Conservation (phyloP, 2,888 invertebrate species). For the Bombylius discolor region DNA sequence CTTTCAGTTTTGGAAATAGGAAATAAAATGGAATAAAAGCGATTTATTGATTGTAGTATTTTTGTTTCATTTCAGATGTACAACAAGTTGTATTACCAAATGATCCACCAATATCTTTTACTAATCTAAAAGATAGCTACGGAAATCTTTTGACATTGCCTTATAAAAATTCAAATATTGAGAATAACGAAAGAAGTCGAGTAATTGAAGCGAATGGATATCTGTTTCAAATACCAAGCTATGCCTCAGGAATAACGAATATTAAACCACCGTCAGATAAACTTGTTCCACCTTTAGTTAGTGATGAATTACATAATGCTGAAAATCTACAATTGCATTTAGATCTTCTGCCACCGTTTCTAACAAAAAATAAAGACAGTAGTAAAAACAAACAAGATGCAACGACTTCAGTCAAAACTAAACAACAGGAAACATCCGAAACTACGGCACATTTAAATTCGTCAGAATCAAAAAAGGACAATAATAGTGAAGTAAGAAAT, state of each 20-base stretch:
- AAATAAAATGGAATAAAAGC: too few relatives aligned
- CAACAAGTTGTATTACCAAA: too few relatives aligned
- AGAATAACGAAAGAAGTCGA: conserved; percentile 32
- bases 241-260: conserved; percentile 36
- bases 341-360: conserved; percentile 8
- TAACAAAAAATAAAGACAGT: not conserved
- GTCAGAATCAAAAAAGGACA: too few relatives aligned
- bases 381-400: not conserved
- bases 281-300: conserved; percentile 24
- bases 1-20: too few relatives aligned
- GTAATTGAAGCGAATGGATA: conserved; percentile 28
- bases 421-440: too few relatives aligned
- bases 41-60: too few relatives aligned
- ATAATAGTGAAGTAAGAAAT: too few relatives aligned
- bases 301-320: not conserved
- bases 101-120: not conserved
- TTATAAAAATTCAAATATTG: conserved; percentile 21
- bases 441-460: too few relatives aligned
- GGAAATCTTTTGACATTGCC: conserved; percentile 31
- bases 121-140: conserved; percentile 25
- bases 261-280: conserved; percentile 31
- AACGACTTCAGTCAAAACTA: not conserved
- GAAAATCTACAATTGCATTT: not conserved
- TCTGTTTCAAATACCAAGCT: conserved; percentile 35
- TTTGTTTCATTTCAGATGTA: too few relatives aligned